A percentile compares a stretch with the other conserved stretches of the same genome.
These are phyloP conservation scores for Pachycephus smyrnensis DNA, from an alignment of 2,888 invertebrate genomes.

Conservation along the genomic window DNA sequence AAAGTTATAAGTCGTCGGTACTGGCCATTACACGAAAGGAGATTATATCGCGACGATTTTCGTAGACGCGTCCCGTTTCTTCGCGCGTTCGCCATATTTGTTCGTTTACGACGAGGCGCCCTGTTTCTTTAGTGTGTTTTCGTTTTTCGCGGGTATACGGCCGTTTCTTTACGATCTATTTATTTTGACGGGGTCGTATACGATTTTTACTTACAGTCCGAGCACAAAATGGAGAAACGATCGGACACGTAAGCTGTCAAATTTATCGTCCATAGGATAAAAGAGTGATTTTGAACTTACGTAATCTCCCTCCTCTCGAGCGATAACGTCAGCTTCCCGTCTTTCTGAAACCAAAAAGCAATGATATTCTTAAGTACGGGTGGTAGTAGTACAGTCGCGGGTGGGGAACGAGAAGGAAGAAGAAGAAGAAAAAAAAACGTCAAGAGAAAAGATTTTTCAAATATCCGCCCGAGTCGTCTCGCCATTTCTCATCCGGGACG, in stretches of 20 bases:
- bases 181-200: not conserved
- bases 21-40: not conserved
- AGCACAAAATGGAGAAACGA: not conserved
- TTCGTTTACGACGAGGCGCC: not conserved
- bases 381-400: conserved; percentile 26
- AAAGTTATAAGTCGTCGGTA: not conserved
- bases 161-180: not conserved
- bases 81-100: too few relatives aligned
- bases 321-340: too few relatives aligned
- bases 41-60: too few relatives aligned
- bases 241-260: not conserved
- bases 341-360: not conserved
- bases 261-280: not conserved
- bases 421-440: not conserved
- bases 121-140: not conserved
- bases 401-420: conserved; percentile 17
- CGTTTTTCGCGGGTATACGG: not conserved
- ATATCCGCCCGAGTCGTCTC: not conserved
- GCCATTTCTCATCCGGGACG: conserved; percentile 23
- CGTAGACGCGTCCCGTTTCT: too few relatives aligned
- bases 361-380: not conserved
- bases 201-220: not conserved
- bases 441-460: not conserved
- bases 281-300: not conserved
- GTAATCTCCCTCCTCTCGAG: not conserved